phyloP scores from a whole-genome alignment of 2,888 invertebrate species.

The Leptinotarsa haldemani region DNA sequence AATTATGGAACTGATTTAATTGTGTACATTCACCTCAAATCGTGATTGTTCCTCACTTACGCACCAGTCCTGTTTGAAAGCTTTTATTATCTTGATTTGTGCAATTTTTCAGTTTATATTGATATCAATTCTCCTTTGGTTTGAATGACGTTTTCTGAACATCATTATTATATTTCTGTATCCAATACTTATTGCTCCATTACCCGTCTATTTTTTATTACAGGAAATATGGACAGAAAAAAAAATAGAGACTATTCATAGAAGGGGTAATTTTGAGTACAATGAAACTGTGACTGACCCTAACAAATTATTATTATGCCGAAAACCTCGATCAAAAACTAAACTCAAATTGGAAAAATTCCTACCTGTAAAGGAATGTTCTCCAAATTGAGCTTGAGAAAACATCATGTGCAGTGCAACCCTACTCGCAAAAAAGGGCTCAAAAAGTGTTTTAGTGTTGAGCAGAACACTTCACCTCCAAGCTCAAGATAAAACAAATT shows the following conservation, averaged over 20 bases:
- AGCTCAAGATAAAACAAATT: slow-evolving; percentile 18
- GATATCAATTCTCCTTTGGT: slow-evolving; percentile 1
- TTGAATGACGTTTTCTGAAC: slow-evolving; percentile 7
- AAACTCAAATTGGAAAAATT: slow-evolving; percentile 21
- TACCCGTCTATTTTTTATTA: slow-evolving; percentile 13
- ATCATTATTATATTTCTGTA: slow-evolving; percentile 11
- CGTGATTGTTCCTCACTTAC: too few species aligned
- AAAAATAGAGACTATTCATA: slow-evolving; percentile 16
- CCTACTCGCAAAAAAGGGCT: slow-evolving; percentile 19
- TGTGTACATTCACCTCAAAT: too few species aligned
- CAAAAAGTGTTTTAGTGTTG: slow-evolving; percentile 23
- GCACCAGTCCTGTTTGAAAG: too few species aligned
- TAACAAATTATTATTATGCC: slow-evolving; percentile 17
- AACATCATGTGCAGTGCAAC: slow-evolving; percentile 18
- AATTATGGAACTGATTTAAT: too few species aligned
- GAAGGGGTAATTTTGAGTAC: slow-evolving; percentile 25
- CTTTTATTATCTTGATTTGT: slow-evolving; percentile 9
- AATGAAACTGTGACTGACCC: slow-evolving; percentile 26
- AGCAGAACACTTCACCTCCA: slow-evolving; percentile 24
- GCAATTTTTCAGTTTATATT: slow-evolving; percentile 7
- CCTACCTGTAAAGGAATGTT: slow-evolving; percentile 19
- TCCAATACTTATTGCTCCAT: slow-evolving; percentile 13
- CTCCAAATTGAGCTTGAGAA: slow-evolving; percentile 15
- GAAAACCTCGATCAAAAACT: slow-evolving; percentile 20
- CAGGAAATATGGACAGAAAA: slow-evolving; percentile 17